Conservation (phyloP, 2,113 vertebrate species). For the Aix galericulata region DNA sequence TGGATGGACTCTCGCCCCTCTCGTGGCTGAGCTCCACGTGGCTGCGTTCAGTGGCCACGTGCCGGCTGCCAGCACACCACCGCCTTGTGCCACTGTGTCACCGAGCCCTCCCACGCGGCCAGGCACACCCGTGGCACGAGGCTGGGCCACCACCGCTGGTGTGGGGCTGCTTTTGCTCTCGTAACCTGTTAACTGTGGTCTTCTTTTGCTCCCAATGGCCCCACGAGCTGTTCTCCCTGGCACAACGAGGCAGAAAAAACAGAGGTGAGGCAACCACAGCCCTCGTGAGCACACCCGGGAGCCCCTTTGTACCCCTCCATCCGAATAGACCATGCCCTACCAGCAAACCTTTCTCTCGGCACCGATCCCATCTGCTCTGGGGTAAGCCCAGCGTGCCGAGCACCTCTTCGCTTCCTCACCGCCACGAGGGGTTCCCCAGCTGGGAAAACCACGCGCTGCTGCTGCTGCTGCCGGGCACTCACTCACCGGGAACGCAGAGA, state of each 20-base stretch:
- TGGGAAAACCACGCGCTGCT: background rate
- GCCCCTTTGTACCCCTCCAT: background rate
- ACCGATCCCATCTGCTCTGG: background rate
- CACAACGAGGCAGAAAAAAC: background rate
- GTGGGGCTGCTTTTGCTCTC: background rate
- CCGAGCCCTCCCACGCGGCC: background rate
- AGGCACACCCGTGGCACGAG: background rate
- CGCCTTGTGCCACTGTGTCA: background rate
- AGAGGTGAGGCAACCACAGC: rapidly evolving
- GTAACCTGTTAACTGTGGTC: background rate
- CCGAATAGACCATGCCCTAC: background rate
- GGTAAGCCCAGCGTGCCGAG: background rate
- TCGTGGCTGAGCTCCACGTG: background rate
- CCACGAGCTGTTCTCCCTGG: background rate
- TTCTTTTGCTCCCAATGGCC: background rate
- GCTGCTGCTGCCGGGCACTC: background rate
- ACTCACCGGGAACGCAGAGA: background rate
- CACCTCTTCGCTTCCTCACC: background rate
- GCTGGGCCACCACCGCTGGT: background rate
- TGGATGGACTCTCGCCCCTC: background rate
- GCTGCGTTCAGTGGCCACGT: too few relatives aligned
- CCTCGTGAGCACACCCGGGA: background rate
- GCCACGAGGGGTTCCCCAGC: background rate
- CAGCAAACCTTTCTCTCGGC: background rate
- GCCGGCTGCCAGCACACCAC: background rate